These are phyloP conservation scores for Dasysyrphus albostriatus DNA, from an alignment of 2,888 invertebrate species.

Conservation along the genomic window DNA sequence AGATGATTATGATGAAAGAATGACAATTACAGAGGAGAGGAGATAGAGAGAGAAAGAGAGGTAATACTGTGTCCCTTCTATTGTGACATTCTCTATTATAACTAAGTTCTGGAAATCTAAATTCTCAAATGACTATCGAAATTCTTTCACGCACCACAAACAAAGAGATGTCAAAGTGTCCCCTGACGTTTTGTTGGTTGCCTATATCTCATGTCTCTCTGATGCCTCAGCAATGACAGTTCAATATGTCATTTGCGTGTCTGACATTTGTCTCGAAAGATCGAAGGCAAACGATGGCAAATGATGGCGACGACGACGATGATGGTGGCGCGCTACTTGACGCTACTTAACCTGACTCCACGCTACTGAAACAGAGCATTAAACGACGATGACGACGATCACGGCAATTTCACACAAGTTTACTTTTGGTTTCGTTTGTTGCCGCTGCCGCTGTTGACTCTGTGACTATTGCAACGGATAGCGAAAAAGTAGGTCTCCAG, in stretches of 20 bases:
- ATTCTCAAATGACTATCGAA: slow-evolving; percentile 6
- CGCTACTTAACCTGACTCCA: slow-evolving; percentile 39
- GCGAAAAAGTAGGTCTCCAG: slow-evolving; percentile 64
- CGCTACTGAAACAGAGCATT: slow-evolving; percentile 21
- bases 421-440: slow-evolving; percentile 56
- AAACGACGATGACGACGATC: too few species aligned
- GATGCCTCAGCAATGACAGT: slow-evolving; percentile 31
- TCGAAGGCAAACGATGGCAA: slow-evolving; percentile 10
- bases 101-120: slow-evolving; percentile 36
- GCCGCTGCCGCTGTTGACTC: slow-evolving; percentile 5
- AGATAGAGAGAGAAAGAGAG: background rate
- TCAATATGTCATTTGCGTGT: slow-evolving; percentile 57
- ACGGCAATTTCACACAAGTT: slow-evolving; percentile 33
- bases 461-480: slow-evolving; percentile 1
- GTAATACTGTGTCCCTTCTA: slow-evolving; percentile 2
- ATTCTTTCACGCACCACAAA: slow-evolving; percentile 47
- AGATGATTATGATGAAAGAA: background rate
- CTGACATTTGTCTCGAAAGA: slow-evolving; percentile 31
- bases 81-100: slow-evolving; percentile 22
- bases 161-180: slow-evolving; percentile 57
- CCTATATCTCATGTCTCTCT: background rate
- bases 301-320: too few species aligned
- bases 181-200: background rate
- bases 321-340: slow-evolving; percentile 20
- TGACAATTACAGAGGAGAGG: background rate